phyloP scores from a whole-genome alignment of 2,888 invertebrate species.

The Leptopilina drosophilae region DNA sequence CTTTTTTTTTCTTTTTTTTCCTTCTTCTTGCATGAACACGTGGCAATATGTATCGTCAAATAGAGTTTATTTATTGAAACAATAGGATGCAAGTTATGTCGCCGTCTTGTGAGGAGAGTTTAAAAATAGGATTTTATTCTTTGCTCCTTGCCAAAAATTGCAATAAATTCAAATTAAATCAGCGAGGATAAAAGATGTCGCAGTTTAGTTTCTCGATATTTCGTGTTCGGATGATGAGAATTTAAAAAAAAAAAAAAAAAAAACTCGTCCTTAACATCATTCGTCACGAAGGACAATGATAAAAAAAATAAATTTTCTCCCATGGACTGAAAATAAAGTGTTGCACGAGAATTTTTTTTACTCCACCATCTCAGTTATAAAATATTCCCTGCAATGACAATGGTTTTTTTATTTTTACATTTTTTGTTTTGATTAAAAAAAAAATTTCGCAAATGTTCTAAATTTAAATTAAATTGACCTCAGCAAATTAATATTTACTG shows the following conservation, averaged over 20 bases:
- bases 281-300: neutral
- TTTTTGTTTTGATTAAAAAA: no score
- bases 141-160: constrained; percentile 71
- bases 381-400: no score
- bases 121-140: constrained; percentile 70
- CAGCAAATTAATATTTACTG: no score
- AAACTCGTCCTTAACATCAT: neutral
- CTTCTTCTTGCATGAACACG: neutral
- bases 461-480: no score
- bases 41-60: constrained; percentile 18
- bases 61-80: constrained; percentile 51
- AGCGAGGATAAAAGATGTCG: constrained; percentile 47
- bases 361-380: no score
- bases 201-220: constrained; percentile 51
- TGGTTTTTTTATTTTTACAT: no score
- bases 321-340: neutral
- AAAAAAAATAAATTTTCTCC: neutral
- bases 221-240: constrained; percentile 45
- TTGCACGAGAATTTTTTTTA: no score
- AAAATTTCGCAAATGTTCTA: no score
- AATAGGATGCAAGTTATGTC: constrained; percentile 53
- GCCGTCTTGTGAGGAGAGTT: constrained; percentile 55
- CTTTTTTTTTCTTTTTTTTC: neutral
- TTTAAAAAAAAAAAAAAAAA: neutral
- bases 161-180: constrained; percentile 67